These are phyloP conservation scores for Sigmodon hispidus DNA, from an alignment of 2,113 vertebrate genomes.

Conservation along the genomic window DNA sequence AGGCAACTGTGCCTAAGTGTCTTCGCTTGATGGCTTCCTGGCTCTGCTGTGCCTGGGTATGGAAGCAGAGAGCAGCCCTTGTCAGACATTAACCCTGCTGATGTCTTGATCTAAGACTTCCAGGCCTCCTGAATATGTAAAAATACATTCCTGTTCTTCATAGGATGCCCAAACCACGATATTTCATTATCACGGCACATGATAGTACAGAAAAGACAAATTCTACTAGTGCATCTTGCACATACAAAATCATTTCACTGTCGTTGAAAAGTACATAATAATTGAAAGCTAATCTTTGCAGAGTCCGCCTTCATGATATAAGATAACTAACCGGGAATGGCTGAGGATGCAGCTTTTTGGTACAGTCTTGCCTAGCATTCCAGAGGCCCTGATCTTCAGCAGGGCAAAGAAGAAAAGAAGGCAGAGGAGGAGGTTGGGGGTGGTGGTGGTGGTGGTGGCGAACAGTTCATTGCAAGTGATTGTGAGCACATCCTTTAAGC, in stretches of 20 bases:
- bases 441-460: fast-evolving
- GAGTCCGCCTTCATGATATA: not conserved
- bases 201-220: not conserved
- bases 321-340: not conserved
- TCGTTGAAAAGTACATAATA: not conserved
- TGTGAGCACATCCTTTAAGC: not conserved
- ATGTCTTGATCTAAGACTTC: not conserved
- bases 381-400: not conserved
- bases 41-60: not conserved
- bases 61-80: not conserved
- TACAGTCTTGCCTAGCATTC: not conserved
- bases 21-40: not conserved
- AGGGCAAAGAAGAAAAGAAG: not conserved
- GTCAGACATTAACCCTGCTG: not conserved
- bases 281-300: not conserved
- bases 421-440: not conserved
- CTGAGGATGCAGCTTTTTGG: not conserved
- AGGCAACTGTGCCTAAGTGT: not conserved
- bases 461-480: not conserved
- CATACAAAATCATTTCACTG: not conserved
- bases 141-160: not conserved
- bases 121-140: not conserved
- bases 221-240: not conserved
- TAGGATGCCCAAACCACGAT: not conserved
- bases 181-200: not conserved